Conservation (phyloP, 2,888 invertebrate genomes). For the Maniola hyperantus region DNA sequence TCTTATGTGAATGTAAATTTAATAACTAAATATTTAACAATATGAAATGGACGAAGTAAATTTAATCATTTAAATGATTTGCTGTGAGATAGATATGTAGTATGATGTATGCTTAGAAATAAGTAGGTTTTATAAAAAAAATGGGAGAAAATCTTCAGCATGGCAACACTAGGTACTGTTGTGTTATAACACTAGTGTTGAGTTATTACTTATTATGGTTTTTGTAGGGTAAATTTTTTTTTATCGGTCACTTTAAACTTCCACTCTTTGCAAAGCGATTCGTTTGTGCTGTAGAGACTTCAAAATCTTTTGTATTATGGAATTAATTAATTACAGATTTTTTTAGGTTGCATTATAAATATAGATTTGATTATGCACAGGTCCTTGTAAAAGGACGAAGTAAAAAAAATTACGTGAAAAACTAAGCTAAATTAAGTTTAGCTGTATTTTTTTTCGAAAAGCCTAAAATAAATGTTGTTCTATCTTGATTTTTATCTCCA, state of each 20-base stretch:
- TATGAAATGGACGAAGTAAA: slow-evolving; percentile 8
- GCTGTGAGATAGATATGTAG: slow-evolving; percentile 1
- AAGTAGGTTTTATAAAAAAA: not conserved
- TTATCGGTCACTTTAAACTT: not conserved
- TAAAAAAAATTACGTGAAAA: too few relatives aligned
- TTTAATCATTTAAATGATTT: not conserved
- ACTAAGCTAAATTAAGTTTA: too few relatives aligned
- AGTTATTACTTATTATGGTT: too few relatives aligned
- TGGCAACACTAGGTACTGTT: slow-evolving; percentile 7
- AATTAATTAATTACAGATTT: too few relatives aligned
- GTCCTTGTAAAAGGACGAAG: too few relatives aligned
- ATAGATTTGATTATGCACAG: too few relatives aligned
- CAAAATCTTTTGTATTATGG: not conserved
- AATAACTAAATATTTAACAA: not conserved
- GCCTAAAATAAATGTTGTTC: too few relatives aligned
- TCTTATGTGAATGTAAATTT: not conserved
- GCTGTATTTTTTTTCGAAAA: too few relatives aligned
- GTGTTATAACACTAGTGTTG: too few relatives aligned
- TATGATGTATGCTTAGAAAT: not conserved
- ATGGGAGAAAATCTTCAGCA: not conserved
- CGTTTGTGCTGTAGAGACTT: slow-evolving; percentile 28
- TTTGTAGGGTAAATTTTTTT: not conserved
- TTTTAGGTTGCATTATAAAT: too few relatives aligned
- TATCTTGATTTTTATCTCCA: too few relatives aligned
- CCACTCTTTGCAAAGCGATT: slow-evolving; percentile 11